Base-by-base conservation (phyloP, 2,888 invertebrate genomes). In the Acleris cristana region DNA sequence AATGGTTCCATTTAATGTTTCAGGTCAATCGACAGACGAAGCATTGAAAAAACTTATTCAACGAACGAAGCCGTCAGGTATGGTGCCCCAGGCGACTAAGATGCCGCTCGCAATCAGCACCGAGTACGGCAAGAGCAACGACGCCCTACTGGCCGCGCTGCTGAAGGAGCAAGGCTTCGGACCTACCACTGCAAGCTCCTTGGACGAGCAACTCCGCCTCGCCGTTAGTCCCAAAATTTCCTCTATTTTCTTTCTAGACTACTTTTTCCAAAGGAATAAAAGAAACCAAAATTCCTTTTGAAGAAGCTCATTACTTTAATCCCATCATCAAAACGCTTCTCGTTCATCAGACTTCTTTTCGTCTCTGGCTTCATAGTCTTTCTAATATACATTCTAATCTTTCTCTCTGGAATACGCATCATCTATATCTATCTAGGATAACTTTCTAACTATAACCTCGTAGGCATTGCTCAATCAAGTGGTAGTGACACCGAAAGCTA, bases 151-250 rank as follows among this genome's bases (percentile, higher is more conserved):
- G 30, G 96, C 96, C 0, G 95, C 95, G 3, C 85, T 96, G 64
- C 86, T 96, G 58, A 96, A 96, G 85, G 94, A 95, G 76, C 94
- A 95, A 79, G 96, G 96, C 51, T 95, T 96, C 74, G 95, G 95
- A 67, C 96, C 96, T 4, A 93, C 94, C n/a, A 95, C 95, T 70
- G 95, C 95, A 74, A 94, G 94, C 86, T 90, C 93, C 64, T 85
- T 94, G 78, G 93, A 94, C 76, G 93, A 94, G 76, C 94, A 94
- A 86, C 85, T 94, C 64, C 89, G 92, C 81, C 89, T 92, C 69
- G 90, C 93, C 81, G 94, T 94, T 85, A 93, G 93, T 93, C 74
- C 69, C 74, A 70, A 75, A 74, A 76, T 79, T 79, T 77, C 72
- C 34, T 34, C 66, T 75, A 73, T 73, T 65, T 74, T 72, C 62